A percentile compares a stretch with the other conserved stretches of the same genome.
Evolutionary conservation across 2,113 vertebrate genomes (phyloP).

Genomic region (Grantiella picta): DNA sequence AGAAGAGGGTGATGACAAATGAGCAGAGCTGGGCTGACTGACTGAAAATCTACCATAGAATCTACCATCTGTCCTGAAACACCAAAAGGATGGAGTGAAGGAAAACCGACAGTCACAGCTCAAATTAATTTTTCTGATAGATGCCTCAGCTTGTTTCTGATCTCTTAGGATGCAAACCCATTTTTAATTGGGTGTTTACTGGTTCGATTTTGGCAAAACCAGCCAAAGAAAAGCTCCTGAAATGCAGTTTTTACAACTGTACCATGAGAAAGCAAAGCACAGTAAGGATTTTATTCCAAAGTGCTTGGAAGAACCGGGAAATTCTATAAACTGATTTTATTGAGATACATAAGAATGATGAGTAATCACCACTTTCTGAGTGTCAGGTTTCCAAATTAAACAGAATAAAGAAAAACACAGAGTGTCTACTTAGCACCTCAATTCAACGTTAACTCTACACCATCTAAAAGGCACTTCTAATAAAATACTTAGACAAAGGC

Average conservation of each 20-base stretch:
- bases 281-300: background rate
- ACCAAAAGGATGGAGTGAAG: background rate
- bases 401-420: background rate
- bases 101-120: background rate
- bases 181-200: background rate
- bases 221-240: background rate
- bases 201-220: background rate
- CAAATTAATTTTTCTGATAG: background rate
- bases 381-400: background rate
- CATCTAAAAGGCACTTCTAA: background rate
- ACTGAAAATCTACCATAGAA: background rate
- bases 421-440: background rate
- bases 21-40: background rate
- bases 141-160: background rate
- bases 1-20: background rate
- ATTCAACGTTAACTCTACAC: background rate
- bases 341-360: accelerated
- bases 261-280: background rate
- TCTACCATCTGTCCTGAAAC: background rate
- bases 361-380: background rate
- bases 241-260: background rate
- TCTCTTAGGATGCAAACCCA: background rate
- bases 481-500: background rate
- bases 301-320: background rate
- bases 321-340: background rate